phyloP scores from a whole-genome alignment of 2,888 invertebrate genomes.

The Nezara viridula region DNA sequence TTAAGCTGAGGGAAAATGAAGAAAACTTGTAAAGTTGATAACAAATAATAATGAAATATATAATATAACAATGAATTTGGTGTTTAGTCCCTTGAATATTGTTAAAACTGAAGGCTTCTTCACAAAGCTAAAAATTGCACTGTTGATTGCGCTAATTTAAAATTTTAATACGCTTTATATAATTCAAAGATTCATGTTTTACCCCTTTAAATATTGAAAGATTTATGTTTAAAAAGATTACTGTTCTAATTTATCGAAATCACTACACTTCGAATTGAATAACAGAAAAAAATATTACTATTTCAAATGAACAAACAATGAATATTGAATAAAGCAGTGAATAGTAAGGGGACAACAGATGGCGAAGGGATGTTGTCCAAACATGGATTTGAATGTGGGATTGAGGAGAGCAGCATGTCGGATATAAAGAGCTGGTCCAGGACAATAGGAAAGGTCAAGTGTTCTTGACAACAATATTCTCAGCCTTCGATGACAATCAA shows the following conservation, averaged over 20 bases:
- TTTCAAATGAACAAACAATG: not conserved
- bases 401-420: not conserved
- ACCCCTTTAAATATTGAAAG: too few relatives aligned
- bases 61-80: too few relatives aligned
- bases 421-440: not conserved
- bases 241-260: not conserved
- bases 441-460: constrained; percentile 9
- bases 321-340: not conserved
- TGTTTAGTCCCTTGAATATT: too few relatives aligned
- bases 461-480: not conserved
- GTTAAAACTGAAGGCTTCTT: too few relatives aligned
- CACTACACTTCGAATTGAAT: not conserved
- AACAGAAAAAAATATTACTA: not conserved
- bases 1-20: too few relatives aligned
- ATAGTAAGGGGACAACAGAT: not conserved
- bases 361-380: not conserved
- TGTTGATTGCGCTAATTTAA: too few relatives aligned
- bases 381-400: not conserved
- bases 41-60: too few relatives aligned
- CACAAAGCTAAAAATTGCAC: too few relatives aligned
- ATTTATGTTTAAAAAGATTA: too few relatives aligned
- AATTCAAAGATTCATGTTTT: too few relatives aligned
- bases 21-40: too few relatives aligned
- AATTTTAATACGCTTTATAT: too few relatives aligned
- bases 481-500: not conserved